Evolutionary conservation across 2,888 invertebrate species (phyloP), one percentile per base, ranked within the genome.

Genomic region (Athalia cordata): DNA sequence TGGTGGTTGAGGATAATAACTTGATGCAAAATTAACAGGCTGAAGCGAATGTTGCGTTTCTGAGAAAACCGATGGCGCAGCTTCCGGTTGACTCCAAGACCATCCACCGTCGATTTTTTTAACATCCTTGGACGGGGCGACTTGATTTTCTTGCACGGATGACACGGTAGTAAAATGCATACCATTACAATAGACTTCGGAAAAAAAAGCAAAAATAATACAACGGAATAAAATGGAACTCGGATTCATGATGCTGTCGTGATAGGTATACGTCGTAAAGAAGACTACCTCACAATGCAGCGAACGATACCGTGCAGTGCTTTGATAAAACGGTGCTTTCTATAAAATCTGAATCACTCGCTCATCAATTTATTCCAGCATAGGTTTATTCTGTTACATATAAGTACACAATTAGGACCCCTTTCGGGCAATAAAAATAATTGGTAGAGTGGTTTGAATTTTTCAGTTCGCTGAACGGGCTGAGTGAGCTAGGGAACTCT

Each of bases 21-120:
- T 50, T n/a, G 75, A 61, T 15, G 13, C 4, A 29, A 62, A 75
- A 4, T 75, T 64, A 29, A 29, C 2, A 9, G 62, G 64, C 43
- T 8, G 49, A 43, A 57, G 64, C 11, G 50, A 43, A 29, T 29
- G 29, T 8, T 49, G 62, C 29, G 75, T 50, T 6, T 61, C 59
- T 4, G 50, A n/a, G 1, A 75, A 50, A 7, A 75, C 11, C 9
- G 75, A 61, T 11, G 62, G 62, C 5, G 15, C 29, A n/a, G 52
- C 62, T 11, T 75, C 75, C 62, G 75, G 75, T 52, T 75, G 75
- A 75, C 75, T 75, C 75, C 75, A 75, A 11, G 75, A 49, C 75
- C 75, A 75, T 6, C 9, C 50, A n/a, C 15, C 62, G 11, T 64
- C 75, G 3, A 50, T 6, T 62, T 75, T 75, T 64, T 75, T 62